Evolutionary conservation across 2,113 vertebrate genomes (phyloP).

Genomic region (Tachuris rubrigastra): DNA sequence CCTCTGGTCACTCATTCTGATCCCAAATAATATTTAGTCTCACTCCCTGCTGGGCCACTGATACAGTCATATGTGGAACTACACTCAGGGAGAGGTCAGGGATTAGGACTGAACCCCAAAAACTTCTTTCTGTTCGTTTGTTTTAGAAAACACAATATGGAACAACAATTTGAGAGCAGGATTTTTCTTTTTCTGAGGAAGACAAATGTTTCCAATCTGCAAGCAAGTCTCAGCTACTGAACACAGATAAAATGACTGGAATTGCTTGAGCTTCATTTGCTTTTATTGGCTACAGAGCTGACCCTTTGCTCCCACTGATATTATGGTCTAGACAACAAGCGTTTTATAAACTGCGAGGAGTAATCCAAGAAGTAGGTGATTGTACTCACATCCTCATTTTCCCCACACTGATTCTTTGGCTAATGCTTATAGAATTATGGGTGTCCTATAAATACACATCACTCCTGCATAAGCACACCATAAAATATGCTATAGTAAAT

Average conservation of each 20-base stretch:
- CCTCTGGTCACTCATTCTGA: neutral
- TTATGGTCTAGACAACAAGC: neutral
- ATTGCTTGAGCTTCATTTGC: neutral
- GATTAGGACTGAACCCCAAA: neutral
- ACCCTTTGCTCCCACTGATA: neutral
- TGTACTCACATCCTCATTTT: neutral
- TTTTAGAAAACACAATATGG: neutral
- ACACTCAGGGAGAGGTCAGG: fast-evolving
- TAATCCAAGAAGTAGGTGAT: neutral
- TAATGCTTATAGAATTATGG: neutral
- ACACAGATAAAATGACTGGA: neutral
- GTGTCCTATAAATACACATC: neutral
- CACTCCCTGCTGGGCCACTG: neutral
- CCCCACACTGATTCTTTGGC: neutral
- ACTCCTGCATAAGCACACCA: neutral
- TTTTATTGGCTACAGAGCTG: neutral
- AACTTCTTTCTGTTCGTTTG: neutral
- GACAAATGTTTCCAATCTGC: neutral
- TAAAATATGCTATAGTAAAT: neutral
- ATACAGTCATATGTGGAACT: neutral
- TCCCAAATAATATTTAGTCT: neutral
- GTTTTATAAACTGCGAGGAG: neutral
- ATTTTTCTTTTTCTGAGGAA: neutral
- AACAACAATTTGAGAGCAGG: neutral
- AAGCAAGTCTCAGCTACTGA: neutral